Percentiles rank a stretch among this genome's conserved stretches.
Evolutionary conservation across 2,797 vertebrate species (phyloP).

Genomic region (Thripadectes ignobilis): DNA sequence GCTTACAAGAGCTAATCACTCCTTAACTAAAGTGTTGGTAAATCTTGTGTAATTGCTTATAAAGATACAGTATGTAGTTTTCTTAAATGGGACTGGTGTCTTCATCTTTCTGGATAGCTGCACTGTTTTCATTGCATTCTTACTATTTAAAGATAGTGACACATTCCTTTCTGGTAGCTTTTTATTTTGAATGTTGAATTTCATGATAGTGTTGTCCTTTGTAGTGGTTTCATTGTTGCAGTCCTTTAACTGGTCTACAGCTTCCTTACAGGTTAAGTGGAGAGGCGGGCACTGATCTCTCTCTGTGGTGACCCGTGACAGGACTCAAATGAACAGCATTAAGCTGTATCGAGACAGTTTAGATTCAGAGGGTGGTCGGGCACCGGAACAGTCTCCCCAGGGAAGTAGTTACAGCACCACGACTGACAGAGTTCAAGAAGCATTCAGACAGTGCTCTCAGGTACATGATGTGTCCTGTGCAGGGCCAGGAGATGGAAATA

Average conservation of each 20-base stretch:
- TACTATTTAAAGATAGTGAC: not conserved
- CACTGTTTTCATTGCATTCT: not conserved
- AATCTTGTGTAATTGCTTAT: not conserved
- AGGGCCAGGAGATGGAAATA: accelerated
- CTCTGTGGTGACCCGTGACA: not conserved
- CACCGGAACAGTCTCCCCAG: not conserved
- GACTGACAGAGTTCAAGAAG: not conserved
- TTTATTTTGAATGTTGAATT: not conserved
- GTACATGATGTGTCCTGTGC: not conserved
- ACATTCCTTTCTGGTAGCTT: not conserved
- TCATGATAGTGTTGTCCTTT: not conserved
- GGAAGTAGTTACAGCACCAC: not conserved
- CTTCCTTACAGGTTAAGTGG: not conserved
- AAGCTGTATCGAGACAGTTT: not conserved
- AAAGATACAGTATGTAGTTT: not conserved
- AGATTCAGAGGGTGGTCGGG: not conserved
- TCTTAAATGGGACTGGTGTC: not conserved
- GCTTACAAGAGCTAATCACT: not conserved
- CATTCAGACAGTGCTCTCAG: not conserved
- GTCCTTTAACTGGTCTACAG: not conserved
- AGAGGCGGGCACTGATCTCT: not conserved
- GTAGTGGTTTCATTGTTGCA: not conserved
- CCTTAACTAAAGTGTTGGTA: not conserved
- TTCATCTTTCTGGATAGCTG: not conserved
- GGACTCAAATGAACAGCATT: not conserved